Base-by-base conservation (phyloP, 2,797 vertebrate genomes). In the Smutsia temminckii region DNA sequence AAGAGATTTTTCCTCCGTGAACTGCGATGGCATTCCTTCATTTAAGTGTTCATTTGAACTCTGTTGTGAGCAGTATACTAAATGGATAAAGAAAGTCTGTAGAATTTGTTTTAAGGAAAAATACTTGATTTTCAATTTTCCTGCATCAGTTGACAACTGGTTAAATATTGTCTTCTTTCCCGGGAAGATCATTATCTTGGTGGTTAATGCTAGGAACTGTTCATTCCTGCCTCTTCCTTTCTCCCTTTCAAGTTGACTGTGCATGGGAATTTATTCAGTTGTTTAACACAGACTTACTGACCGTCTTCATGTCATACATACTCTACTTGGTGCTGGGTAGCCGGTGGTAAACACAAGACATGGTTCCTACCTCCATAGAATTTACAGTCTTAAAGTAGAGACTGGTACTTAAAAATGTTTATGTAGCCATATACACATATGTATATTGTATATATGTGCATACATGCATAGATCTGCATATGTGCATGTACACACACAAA, bases 71-170 rank as follows among this genome's bases (percentile, higher is more conserved):
- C 5, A 13, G 10, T 51, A 7, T 40, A 55, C 46, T 11, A 37
- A 85, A 23, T 7, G 5, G 20, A 59, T 74, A 42, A 93, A 74
- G 29, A 37, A 66, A 95, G 14, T 42, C 81, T 37, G 2, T 29
- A 46, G 32, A 93, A 85, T 80, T 80, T 53, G 12, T 74, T 92
- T 95, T 53, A 81, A 42, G 46, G 64, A 66, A 79, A 72, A 78
- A 68, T 63, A 37, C 16, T 57, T 64, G 32, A 13, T 78, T 95
- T 97, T 64, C 21, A 53, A 40, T 88, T 94, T 79, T 86, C 34
- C 49, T 59, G 34, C 5, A 25, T 84, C 61, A 49, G 29, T 83
- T 90, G 57, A 79, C 27, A 74, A 4, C 72, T 78, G 64, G 68
- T 86, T 94, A 79, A 85, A 83, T 29, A 71, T 13, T 29, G 25